These are phyloP conservation scores for Platyscapa corneri DNA, from an alignment of 1,140 invertebrate species.

Conservation along the genomic window DNA sequence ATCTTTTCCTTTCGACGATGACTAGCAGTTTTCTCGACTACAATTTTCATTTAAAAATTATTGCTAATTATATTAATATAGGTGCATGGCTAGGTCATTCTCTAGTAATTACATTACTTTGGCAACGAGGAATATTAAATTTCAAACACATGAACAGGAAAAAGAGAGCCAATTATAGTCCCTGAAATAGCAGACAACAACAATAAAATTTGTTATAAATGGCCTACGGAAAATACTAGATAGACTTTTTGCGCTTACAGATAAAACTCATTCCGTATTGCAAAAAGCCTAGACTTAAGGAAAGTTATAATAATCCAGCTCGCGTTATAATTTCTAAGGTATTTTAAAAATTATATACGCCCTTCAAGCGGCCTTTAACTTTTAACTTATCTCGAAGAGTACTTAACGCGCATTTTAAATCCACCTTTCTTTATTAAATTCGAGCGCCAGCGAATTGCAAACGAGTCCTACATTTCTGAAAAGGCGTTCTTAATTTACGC, in stretches of 20 bases:
- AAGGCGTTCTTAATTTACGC: constrained; percentile 28
- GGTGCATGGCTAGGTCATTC: not conserved
- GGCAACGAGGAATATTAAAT: not conserved
- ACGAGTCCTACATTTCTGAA: constrained; percentile 30
- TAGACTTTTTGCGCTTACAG: not conserved
- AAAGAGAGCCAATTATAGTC: not conserved
- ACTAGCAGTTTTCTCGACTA: not conserved
- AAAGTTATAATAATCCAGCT: constrained; percentile 28
- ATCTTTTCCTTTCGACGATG: not conserved
- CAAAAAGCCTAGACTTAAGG: not conserved
- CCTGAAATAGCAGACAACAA: not conserved
- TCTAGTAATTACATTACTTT: not conserved
- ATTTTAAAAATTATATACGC: constrained; percentile 15
- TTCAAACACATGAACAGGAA: not conserved
- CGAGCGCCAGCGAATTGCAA: constrained; percentile 18
- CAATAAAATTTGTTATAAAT: not conserved
- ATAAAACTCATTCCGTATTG: not conserved
- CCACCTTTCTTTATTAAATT: constrained; percentile 28
- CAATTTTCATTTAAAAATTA: not conserved
- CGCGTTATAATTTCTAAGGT: not conserved
- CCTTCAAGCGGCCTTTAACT: constrained; percentile 12
- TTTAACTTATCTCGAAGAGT: constrained; percentile 34
- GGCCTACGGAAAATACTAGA: not conserved
- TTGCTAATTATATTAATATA: not conserved
- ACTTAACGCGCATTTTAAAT: constrained; percentile 33